A percentile compares a stretch with the other conserved stretches of the same genome.
These are phyloP conservation scores for Pecten maximus DNA, from an alignment of 2,888 invertebrate species.

Conservation along the genomic window DNA sequence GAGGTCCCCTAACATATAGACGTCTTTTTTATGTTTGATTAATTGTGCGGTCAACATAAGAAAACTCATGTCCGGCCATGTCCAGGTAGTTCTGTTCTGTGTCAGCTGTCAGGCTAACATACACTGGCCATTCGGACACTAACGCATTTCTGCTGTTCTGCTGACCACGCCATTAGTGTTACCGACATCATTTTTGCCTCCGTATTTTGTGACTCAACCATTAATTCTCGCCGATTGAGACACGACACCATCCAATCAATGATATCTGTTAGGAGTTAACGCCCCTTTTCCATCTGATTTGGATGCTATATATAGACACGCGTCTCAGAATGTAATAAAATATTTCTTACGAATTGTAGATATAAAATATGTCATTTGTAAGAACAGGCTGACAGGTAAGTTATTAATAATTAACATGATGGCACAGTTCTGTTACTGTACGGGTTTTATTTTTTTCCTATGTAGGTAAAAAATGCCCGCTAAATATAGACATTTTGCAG, in stretches of 20 bases:
- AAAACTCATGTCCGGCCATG: background rate
- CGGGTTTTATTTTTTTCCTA: too few relatives aligned
- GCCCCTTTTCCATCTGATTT: background rate
- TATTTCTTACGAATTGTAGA: background rate
- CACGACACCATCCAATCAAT: background rate
- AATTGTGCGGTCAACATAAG: background rate
- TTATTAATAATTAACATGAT: background rate
- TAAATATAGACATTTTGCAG: too few relatives aligned
- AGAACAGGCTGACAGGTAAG: background rate
- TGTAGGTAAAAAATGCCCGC: too few relatives aligned
- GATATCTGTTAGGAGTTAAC: background rate
- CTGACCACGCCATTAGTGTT: background rate
- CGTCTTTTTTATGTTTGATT: background rate
- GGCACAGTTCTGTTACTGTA: too few relatives aligned
- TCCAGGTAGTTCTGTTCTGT: background rate
- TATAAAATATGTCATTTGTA: background rate
- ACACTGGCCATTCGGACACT: background rate
- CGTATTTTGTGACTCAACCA: background rate
- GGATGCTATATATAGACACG: background rate
- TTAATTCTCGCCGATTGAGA: background rate
- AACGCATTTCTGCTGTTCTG: background rate
- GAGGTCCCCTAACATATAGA: background rate
- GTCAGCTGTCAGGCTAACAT: background rate
- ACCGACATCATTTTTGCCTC: background rate
- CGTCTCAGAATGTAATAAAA: background rate